Conservation (phyloP, 2,113 vertebrate species). For the Narcine bancroftii region DNA sequence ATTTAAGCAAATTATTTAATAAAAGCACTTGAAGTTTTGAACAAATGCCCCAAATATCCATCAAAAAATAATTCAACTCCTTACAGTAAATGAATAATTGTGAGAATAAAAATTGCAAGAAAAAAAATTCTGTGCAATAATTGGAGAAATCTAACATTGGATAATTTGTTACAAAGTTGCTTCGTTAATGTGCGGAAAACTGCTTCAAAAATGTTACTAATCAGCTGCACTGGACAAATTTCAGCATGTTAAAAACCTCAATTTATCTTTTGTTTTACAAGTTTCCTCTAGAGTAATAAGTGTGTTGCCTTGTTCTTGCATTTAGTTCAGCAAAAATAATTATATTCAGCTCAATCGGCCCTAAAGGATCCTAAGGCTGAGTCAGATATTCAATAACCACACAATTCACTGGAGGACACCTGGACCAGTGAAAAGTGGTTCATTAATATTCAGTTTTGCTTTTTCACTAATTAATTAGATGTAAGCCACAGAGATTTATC, state of each 20-base stretch:
- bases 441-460: conserved; percentile 25
- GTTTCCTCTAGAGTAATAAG: background rate
- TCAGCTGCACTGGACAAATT: background rate
- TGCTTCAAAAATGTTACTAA: background rate
- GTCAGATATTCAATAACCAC: background rate
- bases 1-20: background rate
- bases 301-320: background rate
- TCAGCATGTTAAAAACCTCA: background rate
- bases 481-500: background rate
- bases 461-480: background rate
- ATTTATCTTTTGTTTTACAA: background rate
- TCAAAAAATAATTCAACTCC: background rate
- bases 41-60: background rate
- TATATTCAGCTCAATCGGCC: background rate
- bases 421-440: conserved; percentile 7
- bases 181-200: background rate
- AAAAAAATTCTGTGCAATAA: background rate
- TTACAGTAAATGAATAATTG: background rate
- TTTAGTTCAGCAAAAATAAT: background rate
- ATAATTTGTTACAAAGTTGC: background rate
- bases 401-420: background rate
- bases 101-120: background rate
- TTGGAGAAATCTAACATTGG: background rate
- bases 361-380: background rate
- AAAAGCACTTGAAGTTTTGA: background rate